Evolutionary conservation across 1,140 invertebrate species (phyloP).

Genomic region (Ladona fulva): DNA sequence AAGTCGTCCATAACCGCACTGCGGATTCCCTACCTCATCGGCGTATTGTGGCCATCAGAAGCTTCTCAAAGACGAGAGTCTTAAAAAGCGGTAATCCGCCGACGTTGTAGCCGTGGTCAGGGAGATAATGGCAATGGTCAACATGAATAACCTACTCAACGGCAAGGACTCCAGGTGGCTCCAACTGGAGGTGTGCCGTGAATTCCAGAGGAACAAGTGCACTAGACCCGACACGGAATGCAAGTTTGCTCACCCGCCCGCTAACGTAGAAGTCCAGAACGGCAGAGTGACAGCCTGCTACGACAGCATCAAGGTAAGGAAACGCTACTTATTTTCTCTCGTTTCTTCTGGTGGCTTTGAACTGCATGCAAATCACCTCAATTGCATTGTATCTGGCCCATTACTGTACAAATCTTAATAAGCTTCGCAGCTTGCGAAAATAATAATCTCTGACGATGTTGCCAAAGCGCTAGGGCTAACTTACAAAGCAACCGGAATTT

Average conservation of each 20-base stretch:
- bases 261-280: conserved; percentile 99
- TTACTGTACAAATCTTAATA: too few species aligned
- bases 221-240: conserved; percentile 97
- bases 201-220: conserved; percentile 99
- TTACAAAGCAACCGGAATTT: too few species aligned
- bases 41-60: not conserved
- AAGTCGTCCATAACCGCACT: not conserved
- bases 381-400: too few species aligned
- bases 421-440: too few species aligned
- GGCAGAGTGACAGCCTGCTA: conserved; percentile 99
- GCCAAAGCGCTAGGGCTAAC: too few species aligned
- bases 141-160: conserved; percentile 93
- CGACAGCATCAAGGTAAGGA: conserved; percentile 98
- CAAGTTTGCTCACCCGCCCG: conserved; percentile 99
- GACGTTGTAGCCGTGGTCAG: not conserved
- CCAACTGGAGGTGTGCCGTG: conserved; percentile 97
- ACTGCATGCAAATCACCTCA: too few species aligned
- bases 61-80: not conserved
- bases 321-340: not conserved
- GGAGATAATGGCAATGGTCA: conserved; percentile 75
- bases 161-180: conserved; percentile 99
- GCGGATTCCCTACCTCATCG: not conserved
- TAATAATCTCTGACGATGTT: too few species aligned
- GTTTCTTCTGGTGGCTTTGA: too few species aligned
- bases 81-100: not conserved